Evolutionary conservation across 2,888 invertebrate species (phyloP), one percentile per base, ranked within the genome.

Genomic region (Tetranychus truncatus): DNA sequence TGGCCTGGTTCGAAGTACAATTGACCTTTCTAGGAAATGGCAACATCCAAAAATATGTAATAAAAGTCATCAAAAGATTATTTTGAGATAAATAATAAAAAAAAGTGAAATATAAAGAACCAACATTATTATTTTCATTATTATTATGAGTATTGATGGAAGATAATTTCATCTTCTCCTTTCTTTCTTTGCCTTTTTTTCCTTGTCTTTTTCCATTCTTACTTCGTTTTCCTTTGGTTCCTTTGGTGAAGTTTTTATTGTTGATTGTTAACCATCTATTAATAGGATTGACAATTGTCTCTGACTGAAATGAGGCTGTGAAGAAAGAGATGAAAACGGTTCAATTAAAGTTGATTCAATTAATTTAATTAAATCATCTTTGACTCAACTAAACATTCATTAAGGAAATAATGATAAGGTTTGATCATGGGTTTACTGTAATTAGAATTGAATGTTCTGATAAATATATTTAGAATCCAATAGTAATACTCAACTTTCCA

Each of bases 271-370:
- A 15, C 3, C 9, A 15, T 55, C 11, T 55, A 55, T 55, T 55
- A 55, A 55, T 55, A 55, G 15, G 55, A 55, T 55, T 55, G 55
- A 55, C 55, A 55, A 55, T 55, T 55, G 55, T 55, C 55, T 55
- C 15, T 55, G 6, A 15, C 55, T 55, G 55, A 55, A 55, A 15
- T 2, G 15, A 15, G 15, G 55, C 9, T 2, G 15, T 55, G 7
- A 15, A 55, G 15, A 55, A 55, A 55, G 15, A 55, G 15, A 15
- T 55, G 34, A 55, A 55, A 55, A 55, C 55, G 7, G 15, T 55
- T 55, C 55, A 55, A 55, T 55, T 55, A 55, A 55, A 55, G 55
- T 55, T 55, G 55, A 55, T 55, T 55, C 55, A 55, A 55, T 55
- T 55, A 55, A 55, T 55, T 15, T 55, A 15, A 55, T 55, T 55